Conservation (phyloP, 2,113 vertebrate species). For the Bambusicola thoracicus region DNA sequence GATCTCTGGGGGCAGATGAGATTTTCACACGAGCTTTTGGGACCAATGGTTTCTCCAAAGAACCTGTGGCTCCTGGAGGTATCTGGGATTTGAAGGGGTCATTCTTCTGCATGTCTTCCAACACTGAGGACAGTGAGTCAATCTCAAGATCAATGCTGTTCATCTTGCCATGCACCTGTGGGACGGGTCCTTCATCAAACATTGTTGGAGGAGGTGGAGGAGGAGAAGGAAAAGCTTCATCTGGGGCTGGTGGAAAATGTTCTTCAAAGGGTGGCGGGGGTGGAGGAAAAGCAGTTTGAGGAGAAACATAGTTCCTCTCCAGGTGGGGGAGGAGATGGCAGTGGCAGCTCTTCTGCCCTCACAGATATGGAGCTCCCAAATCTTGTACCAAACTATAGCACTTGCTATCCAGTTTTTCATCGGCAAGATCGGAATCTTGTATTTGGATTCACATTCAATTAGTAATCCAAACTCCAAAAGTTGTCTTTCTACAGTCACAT, state of each 20-base stretch:
- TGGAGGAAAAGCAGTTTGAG: slow-evolving; percentile 87
- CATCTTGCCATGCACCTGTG: slow-evolving; percentile 82
- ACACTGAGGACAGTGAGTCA: slow-evolving; percentile 87
- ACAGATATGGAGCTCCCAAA: too few species aligned
- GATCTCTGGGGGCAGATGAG: slow-evolving; percentile 58
- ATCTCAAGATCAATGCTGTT: slow-evolving; percentile 90
- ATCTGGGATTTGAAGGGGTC: slow-evolving; percentile 89
- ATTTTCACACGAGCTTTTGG: slow-evolving; percentile 60
- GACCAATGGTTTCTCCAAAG: slow-evolving; percentile 47
- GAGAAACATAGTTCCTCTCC: slow-evolving; percentile 80
- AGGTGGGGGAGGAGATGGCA: slow-evolving; percentile 89
- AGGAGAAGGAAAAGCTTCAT: slow-evolving; percentile 81
- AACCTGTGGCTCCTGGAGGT: slow-evolving; percentile 49
- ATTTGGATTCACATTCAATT: too few species aligned
- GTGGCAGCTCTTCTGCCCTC: slow-evolving; percentile 94
- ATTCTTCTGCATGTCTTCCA: slow-evolving; percentile 93
- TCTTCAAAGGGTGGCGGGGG: slow-evolving; percentile 91
- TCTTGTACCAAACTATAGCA: too few species aligned
- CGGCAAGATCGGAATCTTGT: too few species aligned
- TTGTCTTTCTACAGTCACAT: too few species aligned
- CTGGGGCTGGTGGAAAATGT: slow-evolving; percentile 85
- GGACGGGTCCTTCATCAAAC: slow-evolving; percentile 75
- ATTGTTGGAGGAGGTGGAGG: slow-evolving; percentile 78
- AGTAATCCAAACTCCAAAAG: too few species aligned
- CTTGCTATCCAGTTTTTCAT: too few species aligned